Evolutionary conservation across 1,140 invertebrate genomes (phyloP), one percentile per base, ranked within the genome.

Genomic region (Eufriesea mexicana): DNA sequence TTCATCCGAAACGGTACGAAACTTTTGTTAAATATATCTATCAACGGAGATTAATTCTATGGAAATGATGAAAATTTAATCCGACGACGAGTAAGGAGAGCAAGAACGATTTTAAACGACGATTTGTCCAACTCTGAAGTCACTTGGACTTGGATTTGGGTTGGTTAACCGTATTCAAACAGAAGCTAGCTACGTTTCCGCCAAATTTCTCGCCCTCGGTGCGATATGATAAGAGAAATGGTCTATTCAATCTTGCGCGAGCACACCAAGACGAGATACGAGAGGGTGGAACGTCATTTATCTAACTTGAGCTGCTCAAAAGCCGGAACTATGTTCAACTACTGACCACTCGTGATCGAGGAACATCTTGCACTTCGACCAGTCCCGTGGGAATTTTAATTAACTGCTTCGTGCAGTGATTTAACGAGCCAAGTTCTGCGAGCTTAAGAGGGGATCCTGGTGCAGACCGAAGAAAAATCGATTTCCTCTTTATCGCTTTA

Each of bases 311-410:
- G 25, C 25, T 8, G n/a, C 28, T 16, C 8, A 23, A 28, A 0
- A 54, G 51, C n/a, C 20, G 14, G 42, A 71, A 79, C 55, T 62
- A 28, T 55, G 20, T 28, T 61, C 20, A 72, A 72, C 67, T 51
- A 62, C 16, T 59, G 45, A 35, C 45, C 28, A 42, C 35, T 14
- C 7, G 18, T 10, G 7, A 12, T 12, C 42, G 9, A 20, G 42
- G 20, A 28, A 47, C 9, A 61, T n/a, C 28, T 51, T 79, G 49
- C 45, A 45, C 42, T 59, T 47, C 25, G 23, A 51, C 47, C 62
- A 8, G 47, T 14, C 59, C 2, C 10, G 45, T n/a, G 77, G 35
- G 72, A 62, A 72, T 79, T 79, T 62, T 45, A 72, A 20, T 49
- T n/a, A 42, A 25, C 10, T 10, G 28, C 55, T 28, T 1, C 23